Evolutionary conservation across 2,888 invertebrate genomes (phyloP).

Genomic region (Catocala nupta): DNA sequence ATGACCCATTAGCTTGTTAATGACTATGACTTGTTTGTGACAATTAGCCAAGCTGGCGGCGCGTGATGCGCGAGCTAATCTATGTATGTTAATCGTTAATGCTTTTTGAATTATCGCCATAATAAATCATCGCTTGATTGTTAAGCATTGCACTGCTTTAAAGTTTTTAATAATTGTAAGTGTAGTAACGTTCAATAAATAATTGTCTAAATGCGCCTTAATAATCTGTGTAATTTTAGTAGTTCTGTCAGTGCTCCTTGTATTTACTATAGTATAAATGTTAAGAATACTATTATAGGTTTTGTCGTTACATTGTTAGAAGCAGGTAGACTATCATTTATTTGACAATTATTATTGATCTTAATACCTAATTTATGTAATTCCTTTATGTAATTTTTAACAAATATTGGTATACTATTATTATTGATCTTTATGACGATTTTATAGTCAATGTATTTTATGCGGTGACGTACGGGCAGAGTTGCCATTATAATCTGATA

Average conservation of each 20-base stretch:
- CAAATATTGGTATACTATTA: conserved; percentile 36
- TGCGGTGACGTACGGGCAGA: conserved; percentile 36
- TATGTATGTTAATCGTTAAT: conserved; percentile 40
- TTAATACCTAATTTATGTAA: conserved; percentile 33
- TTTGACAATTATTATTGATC: conserved; percentile 31
- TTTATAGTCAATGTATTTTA: conserved; percentile 49
- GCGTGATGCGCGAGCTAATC: conserved; percentile 24
- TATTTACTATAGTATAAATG: conserved; percentile 59
- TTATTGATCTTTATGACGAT: conserved; percentile 36
- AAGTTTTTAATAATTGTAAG: conserved; percentile 69
- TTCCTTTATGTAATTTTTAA: conserved; percentile 36
- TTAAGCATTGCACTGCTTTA: conserved; percentile 75
- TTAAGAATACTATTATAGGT: conserved; percentile 53
- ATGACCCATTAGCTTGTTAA: conserved; percentile 33
- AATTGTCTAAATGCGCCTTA: conserved; percentile 76
- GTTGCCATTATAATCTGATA: conserved; percentile 44
- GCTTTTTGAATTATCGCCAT: conserved; percentile 48
- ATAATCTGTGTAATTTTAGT: conserved; percentile 66
- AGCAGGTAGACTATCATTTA: conserved; percentile 35
- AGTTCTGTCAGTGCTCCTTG: conserved; percentile 66
- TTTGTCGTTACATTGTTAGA: conserved; percentile 34
- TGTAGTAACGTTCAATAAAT: conserved; percentile 67
- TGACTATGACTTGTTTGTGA: conserved; percentile 29
- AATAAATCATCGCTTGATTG: conserved; percentile 67
- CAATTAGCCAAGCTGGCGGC: conserved; percentile 29